Evolutionary conservation across 2,888 invertebrate genomes (phyloP), one percentile per base, ranked within the genome.

Genomic region (Pediacus dermestoides): DNA sequence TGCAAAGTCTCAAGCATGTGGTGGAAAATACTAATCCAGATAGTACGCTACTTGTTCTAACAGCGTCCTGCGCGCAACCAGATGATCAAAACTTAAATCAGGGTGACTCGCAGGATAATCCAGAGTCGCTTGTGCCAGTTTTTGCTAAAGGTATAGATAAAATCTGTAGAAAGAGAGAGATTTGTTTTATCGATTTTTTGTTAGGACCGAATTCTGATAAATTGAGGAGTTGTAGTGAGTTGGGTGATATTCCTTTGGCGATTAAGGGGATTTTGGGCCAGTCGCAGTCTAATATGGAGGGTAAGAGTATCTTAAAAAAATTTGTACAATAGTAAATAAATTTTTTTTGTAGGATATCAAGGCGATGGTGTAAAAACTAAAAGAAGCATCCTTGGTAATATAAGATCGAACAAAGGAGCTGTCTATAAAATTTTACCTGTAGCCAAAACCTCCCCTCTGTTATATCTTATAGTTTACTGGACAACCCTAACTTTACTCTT

Each of bases 1-100:
- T 61, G 9, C 63, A 64, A 47, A 57, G 58, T 33, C 41, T 66
- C 3, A 63, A 64, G 39, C 53, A 61, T 35, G 52, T 64, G 0
- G 44, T 48, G 1, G 64, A 66, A 41, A 55, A 48, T 23, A 60
- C 61, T 0, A 53, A 61, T 28, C 42, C 54, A 7, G 34, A 51
- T 21, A 52, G 52, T 9, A 64, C 64, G 1, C 40, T 63, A 12
- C 46, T 64, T 4, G 50, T 63, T 10, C 25, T 64, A 6, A 62
- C 63, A 11, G 58, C 58, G 25, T 35, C 46, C 7, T 63, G 63
- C 34, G 55, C 57, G 2, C 30, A 44, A 4, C 12, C 34, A 10
- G 44, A 43, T 26, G 26, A 37, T 2, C n/a, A 11, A 7, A 14
- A n/a, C 2, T 30, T 36, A 10, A 35, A 30, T 16, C 33, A 27